phyloP scores from a whole-genome alignment of 1,140 invertebrate species.

The Geopemphigus sp. region DNA sequence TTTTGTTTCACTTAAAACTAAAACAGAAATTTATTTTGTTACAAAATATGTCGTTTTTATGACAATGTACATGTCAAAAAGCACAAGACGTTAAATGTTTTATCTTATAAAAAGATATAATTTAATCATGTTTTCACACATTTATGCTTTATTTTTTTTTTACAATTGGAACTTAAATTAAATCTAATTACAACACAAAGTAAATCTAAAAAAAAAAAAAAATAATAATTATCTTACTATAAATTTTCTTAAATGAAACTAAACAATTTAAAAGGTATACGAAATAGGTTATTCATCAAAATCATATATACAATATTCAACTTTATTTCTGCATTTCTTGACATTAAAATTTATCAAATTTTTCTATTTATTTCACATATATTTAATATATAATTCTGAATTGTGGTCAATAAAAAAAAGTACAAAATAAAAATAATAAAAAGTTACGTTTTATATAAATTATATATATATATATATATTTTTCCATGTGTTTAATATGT shows the following conservation, averaged over 20 bases:
- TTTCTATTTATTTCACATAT: conserved; percentile 32
- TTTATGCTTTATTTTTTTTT: conserved; percentile 42
- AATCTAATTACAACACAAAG: conserved; percentile 47
- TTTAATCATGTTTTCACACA: conserved; percentile 35
- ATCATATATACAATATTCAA: conserved; percentile 43
- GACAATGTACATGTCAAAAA: conserved; percentile 21
- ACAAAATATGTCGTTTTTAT: conserved; percentile 25
- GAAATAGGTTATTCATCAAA: conserved; percentile 24
- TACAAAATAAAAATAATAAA: conserved; percentile 27
- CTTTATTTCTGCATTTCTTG: background rate
- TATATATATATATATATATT: conserved; percentile 15
- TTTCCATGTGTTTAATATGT: background rate
- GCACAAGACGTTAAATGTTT: conserved; percentile 41
- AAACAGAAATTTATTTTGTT: conserved; percentile 43
- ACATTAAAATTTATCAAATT: background rate
- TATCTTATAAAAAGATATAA: conserved; percentile 47
- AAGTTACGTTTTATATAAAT: conserved; percentile 29
- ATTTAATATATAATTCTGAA: conserved; percentile 13
- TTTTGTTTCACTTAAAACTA: conserved; percentile 49
- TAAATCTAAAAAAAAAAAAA: conserved; percentile 27
- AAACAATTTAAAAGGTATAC: conserved; percentile 32
- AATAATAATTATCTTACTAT: conserved; percentile 30
- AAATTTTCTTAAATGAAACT: conserved; percentile 35
- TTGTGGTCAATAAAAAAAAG: conserved; percentile 14
- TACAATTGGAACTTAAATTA: conserved; percentile 47